A percentile compares a stretch with the other conserved stretches of the same genome.
Evolutionary conservation across 37 sponge, comb jelly and placozoan genomes (phyloP).

Genomic region (Aplysina aerophoba): DNA sequence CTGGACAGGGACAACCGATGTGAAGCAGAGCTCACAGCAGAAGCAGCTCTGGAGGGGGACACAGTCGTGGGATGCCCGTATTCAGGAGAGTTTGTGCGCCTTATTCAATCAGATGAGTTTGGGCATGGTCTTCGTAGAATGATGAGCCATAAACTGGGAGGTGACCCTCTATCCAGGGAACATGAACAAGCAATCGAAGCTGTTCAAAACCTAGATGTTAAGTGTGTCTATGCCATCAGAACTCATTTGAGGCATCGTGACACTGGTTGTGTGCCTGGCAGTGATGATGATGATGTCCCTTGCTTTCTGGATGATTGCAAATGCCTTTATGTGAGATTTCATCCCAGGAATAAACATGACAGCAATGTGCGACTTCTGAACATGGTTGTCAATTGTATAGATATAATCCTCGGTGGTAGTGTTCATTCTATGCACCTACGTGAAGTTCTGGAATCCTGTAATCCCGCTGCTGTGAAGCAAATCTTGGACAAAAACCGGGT

Average conservation of each 20-base stretch:
- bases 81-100: background rate
- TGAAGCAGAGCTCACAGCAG: conserved; percentile 23
- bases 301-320: conserved; percentile 1
- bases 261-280: background rate
- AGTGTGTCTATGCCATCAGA: conserved; percentile 26
- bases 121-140: conserved; percentile 17
- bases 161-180: background rate
- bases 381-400: background rate
- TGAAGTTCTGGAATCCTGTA: background rate
- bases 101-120: conserved; percentile 27
- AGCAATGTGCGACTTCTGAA: background rate
- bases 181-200: background rate
- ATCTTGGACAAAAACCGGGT: background rate
- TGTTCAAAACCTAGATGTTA: conserved; percentile 12
- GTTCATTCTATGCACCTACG: background rate
- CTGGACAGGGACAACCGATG: background rate
- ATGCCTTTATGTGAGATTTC: conserved; percentile 17
- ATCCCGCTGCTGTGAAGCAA: background rate
- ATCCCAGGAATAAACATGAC: background rate
- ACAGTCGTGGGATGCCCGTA: background rate
- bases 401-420: background rate
- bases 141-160: background rate
- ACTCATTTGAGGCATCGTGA: background rate
- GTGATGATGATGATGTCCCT: background rate
- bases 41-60: background rate